Evolutionary conservation across 2,113 vertebrate genomes (phyloP), one percentile per base, ranked within the genome.

Genomic region (Phalacrocorax brasilianus): DNA sequence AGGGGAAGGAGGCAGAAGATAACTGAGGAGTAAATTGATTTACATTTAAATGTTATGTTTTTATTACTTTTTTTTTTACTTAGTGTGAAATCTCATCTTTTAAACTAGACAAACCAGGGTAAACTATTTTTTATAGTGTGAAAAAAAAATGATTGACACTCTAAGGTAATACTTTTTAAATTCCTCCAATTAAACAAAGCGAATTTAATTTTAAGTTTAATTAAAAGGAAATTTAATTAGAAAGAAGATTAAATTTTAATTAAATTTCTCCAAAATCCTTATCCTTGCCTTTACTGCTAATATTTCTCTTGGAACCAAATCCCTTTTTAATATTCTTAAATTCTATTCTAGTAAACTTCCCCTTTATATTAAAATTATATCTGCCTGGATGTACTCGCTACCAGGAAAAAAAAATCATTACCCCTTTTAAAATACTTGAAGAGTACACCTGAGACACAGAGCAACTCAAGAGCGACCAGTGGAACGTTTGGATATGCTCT

Each of bases 201-300:
- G 96, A 98, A 98, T 98, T 98, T 98, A 98, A 98, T 98, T 98
- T 98, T 98, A 98, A 98, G 98, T 98, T 98, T 98, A 98, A 98
- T 98, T 98, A 98, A 98, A 98, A 97, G 96, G 97, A 98, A 98
- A 98, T 98, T 98, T 98, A 98, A 98, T 98, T 98, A 98, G 97
- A 97, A 98, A 98, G 98, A 98, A 98, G 98, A 98, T 98, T 98
- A 98, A 98, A 98, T 98, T 98, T 98, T 98, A 98, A 98, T 98
- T 98, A 98, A 98, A 98, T 98, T 98, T 98, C 97, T 97, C 94
- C 97, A 98, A 98, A 98, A 98, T 98, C 98, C 97, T 98, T 97
- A 97, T 97, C 97, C 97, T 93, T 91, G 95, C 97, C 97, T 98
- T 98, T 97, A 97, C 93, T 98, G 98, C 97, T 98, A 98, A 98